Conservation (phyloP, 2,797 vertebrate species). For the Telmatherina bonti region DNA sequence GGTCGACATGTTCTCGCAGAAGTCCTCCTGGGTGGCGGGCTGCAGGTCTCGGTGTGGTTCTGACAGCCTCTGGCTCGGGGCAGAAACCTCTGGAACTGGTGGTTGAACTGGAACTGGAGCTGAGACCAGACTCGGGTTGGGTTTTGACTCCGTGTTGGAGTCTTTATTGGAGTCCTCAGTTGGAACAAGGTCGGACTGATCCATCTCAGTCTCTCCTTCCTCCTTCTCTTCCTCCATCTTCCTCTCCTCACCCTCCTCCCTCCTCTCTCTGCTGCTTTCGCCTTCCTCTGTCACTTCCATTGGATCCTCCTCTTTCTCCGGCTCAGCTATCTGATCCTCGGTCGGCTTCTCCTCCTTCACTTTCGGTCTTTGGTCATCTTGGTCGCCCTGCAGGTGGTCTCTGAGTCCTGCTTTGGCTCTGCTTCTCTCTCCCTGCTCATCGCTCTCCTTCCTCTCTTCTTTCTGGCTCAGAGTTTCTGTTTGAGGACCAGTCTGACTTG, state of each 20-base stretch:
- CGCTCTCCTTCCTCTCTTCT: conserved; percentile 32
- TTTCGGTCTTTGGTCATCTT: conserved; percentile 49
- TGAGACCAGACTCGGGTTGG: neutral
- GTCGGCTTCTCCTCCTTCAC: conserved; percentile 38
- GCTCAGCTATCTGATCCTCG: conserved; percentile 8
- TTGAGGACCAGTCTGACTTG: conserved; percentile 65
- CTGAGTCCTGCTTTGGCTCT: conserved; percentile 10
- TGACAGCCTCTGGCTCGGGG: conserved; percentile 47
- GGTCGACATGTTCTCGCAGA: conserved; percentile 79
- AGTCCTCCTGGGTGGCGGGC: conserved; percentile 68
- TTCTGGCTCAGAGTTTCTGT: conserved; percentile 53
- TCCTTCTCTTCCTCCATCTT: conserved; percentile 46
- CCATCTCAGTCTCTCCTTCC: conserved; percentile 48
- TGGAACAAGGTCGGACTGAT: conserved; percentile 35
- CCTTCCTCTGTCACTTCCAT: conserved; percentile 65
- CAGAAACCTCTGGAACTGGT: conserved; percentile 22
- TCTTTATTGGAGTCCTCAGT: neutral
- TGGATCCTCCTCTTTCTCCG: conserved; percentile 25
- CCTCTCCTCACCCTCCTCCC: conserved; percentile 37
- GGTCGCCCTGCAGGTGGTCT: conserved; percentile 35
- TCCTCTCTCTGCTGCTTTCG: conserved; percentile 20
- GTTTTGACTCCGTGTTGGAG: conserved; percentile 19
- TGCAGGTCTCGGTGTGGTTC: conserved; percentile 57
- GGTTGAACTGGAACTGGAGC: neutral
- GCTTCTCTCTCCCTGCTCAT: conserved; percentile 32